Evolutionary conservation across 2,888 invertebrate genomes (phyloP).

Genomic region (Drosophila tripunctata): DNA sequence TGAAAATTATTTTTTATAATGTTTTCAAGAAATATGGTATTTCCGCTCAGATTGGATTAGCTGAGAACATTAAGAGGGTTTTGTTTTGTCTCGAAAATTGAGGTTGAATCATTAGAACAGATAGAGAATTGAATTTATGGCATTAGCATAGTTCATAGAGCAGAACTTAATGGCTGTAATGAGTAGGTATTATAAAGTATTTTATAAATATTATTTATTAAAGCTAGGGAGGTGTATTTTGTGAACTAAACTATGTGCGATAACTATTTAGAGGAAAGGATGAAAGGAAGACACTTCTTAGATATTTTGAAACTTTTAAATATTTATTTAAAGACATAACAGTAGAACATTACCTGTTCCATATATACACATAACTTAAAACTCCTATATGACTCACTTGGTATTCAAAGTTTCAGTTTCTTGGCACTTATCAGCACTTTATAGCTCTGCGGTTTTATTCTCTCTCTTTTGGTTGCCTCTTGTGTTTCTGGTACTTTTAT

Average conservation of each 20-base stretch:
- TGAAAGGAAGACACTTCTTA: too few relatives aligned
- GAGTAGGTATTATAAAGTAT: background rate
- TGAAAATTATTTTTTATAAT: slow-evolving; percentile 11
- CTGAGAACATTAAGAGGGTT: background rate
- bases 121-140: background rate
- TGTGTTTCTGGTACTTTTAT: slow-evolving; percentile 52
- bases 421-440: slow-evolving; percentile 70
- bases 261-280: too few relatives aligned
- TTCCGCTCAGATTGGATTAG: slow-evolving; percentile 51
- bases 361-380: background rate
- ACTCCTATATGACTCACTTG: slow-evolving; percentile 1
- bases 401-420: slow-evolving; percentile 5
- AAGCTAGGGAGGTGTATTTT: too few relatives aligned
- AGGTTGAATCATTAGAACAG: background rate
- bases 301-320: too few relatives aligned
- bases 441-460: slow-evolving; percentile 32
- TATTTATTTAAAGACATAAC: too few relatives aligned
- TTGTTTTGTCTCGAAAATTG: background rate
- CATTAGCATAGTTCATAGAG: background rate
- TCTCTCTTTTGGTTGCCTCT: slow-evolving; percentile 2
- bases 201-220: background rate
- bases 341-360: background rate
- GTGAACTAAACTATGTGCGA: too few relatives aligned
- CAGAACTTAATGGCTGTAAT: background rate
- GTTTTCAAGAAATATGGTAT: slow-evolving; percentile 49